phyloP scores from a whole-genome alignment of 2,797 vertebrate genomes.

The Amphiprion clarkii region DNA sequence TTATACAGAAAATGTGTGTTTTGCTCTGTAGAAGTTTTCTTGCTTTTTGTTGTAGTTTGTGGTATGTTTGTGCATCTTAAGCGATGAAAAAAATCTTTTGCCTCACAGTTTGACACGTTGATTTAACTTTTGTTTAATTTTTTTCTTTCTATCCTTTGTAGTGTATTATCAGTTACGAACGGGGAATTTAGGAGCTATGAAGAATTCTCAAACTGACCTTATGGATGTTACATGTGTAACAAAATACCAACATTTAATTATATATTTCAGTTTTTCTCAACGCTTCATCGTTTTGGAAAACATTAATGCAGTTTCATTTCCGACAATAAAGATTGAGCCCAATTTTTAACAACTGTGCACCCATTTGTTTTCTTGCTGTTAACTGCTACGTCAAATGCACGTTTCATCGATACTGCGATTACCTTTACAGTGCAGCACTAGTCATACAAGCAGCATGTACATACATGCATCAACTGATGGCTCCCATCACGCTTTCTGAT shows the following conservation, averaged over 20 bases:
- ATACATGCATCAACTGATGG: conserved; percentile 69
- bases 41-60: conserved; percentile 23
- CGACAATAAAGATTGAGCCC: conserved; percentile 68
- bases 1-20: conserved; percentile 20
- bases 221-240: conserved; percentile 25
- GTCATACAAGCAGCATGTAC: conserved; percentile 46
- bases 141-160: conserved; percentile 12
- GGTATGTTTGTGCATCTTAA: not conserved
- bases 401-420: conserved; percentile 10
- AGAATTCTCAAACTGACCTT: not conserved
- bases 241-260: conserved; percentile 16
- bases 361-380: not conserved
- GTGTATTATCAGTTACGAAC: conserved; percentile 29
- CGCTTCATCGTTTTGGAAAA: conserved; percentile 9
- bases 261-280: not conserved
- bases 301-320: conserved; percentile 51
- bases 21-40: not conserved
- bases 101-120: not conserved
- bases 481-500: conserved; percentile 78
- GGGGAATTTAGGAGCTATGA: not conserved
- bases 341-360: conserved; percentile 49
- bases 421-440: conserved; percentile 9
- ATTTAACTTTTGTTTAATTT: conserved; percentile 7
- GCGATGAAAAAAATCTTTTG: not conserved
- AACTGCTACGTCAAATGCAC: conserved; percentile 6